phyloP scores from a whole-genome alignment of 1,140 invertebrate species.

The Phthorimaea operculella region DNA sequence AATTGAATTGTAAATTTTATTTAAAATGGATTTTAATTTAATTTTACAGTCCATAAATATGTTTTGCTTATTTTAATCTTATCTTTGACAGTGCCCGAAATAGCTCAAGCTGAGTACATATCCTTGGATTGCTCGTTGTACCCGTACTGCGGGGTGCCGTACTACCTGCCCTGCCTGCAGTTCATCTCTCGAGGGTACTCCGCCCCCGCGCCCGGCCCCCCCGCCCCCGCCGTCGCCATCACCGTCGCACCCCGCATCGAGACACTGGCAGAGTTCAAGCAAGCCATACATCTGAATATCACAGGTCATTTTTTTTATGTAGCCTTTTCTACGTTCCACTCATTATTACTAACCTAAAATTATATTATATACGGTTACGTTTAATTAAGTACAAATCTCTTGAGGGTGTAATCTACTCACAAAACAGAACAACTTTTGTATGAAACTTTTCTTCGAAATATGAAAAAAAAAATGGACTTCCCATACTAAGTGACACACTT shows the following conservation, averaged over 20 bases:
- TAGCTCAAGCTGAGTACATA: constrained; percentile 25
- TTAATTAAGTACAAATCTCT: too few species aligned
- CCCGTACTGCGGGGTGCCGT: constrained; percentile 82
- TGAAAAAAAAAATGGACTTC: too few species aligned
- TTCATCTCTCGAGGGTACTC: constrained; percentile 56
- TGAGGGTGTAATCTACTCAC: too few species aligned
- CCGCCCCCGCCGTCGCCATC: constrained; percentile 5
- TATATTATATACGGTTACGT: too few species aligned
- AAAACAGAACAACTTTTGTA: too few species aligned
- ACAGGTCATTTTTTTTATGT: background rate
- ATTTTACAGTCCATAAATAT: background rate
- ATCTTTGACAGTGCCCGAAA: constrained; percentile 15
- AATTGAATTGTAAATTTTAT: constrained; percentile 6
- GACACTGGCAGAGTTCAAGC: background rate
- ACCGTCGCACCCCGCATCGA: constrained; percentile 1
- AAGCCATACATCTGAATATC: constrained; percentile 3
- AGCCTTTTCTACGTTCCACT: too few species aligned
- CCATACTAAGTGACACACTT: too few species aligned
- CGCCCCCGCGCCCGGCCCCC: constrained; percentile 37
- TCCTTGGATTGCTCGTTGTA: constrained; percentile 72
- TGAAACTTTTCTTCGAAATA: too few species aligned
- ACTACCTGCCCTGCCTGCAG: constrained; percentile 72
- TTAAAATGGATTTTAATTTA: too few species aligned
- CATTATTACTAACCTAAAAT: too few species aligned
- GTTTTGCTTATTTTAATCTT: background rate